Evolutionary conservation across 1,140 invertebrate genomes (phyloP), one percentile per base, ranked within the genome.

Genomic region (Camponotus pennsylvanicus): DNA sequence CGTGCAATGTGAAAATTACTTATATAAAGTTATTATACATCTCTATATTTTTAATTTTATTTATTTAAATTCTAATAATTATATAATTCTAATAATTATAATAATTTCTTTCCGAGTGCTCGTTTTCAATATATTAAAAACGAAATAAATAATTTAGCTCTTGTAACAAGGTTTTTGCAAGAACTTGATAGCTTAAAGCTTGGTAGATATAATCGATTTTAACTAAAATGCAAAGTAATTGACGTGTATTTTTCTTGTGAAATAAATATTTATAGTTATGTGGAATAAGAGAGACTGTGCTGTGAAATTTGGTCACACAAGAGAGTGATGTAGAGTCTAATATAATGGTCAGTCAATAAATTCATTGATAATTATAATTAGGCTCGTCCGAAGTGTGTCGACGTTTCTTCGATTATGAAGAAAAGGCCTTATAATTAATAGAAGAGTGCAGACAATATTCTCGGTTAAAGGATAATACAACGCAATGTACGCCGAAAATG

Each of bases 341-440:
- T 89, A 92, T 92, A 92, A 92, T 89, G 80, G 92, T 92, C 92
- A 92, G 92, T 92, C 92, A 91, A 89, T 91, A 64, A 80, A 21
- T 69, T 89, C 21, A 79, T 73, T 1, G 40, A 55, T 59, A 61
- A 52, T 80, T 64, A 73, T 9, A 4, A 87, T 55, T 57, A 85
- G 21, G 8, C 27, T 52, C 9, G 34, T 78, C 42, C 18, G 73
- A 57, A 88, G 63, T 73, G 42, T 78, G 57, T 52, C 21, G 61
- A 78, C 57, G 45, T 59, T 84, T 59, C 77, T 85, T 52, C 55
- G 52, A 76, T 61, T 27, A 52, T 77, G 70, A 80, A 86, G 64
- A 66, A 55, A 52, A 77, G 64, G 59, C 59, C 70, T 59, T 45
- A 69, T 73, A 32, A 82, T 57, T 86, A 59, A 57, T 85, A 57